Evolutionary conservation across 2,888 invertebrate species (phyloP), one percentile per base, ranked within the genome.

Genomic region (Beris morrisii): DNA sequence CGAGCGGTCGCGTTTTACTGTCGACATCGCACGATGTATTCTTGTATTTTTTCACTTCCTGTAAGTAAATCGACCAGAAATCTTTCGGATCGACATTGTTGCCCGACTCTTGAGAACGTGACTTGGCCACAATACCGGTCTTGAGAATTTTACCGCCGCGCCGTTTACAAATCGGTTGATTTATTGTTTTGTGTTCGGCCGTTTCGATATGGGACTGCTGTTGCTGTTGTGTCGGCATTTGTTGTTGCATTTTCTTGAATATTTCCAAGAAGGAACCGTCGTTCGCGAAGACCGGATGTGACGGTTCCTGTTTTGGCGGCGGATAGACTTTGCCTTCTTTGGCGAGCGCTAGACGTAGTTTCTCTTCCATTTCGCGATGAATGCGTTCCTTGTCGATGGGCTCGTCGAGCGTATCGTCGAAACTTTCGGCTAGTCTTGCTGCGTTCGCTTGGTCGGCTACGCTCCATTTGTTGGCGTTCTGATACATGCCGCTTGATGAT

Each of bases 11-110:
- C 54, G 93, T 94, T 81, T 94, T 95, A 71, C 90, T 86, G 77
- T 95, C 95, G 74, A 94, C 93, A 79, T 95, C 93, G 79, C 95
- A 95, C 70, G 93, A 93, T 64, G 93, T 91, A 79, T 93, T 93
- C 76, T 93, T 90, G 78, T 95, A 96, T 76, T 92, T 91, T 76
- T 93, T 91, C 15, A 96, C 95, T 85, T 95, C 96, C 69, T 92
- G 92, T 88, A 95, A 89, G 77, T 96, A 96, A 31, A 93, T 85
- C 0, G 94, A 91, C 95, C 95, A 95, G 12, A 95, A 93, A 80
- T 95, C 95, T 76, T 91, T 92, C 0, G 89, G 88, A 70, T 84
- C 82, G 30, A 77, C 77, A 22, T 59, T 61, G 45, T 74, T 76
- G 12, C 74, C 72, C 22, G 85, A 83, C 55, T 83, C 84, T 71